Evolutionary conservation across 53 echinoderm and acorn worm genomes (phyloP), one percentile per base, ranked within the genome.

Genomic region (Echinometra lucunter): DNA sequence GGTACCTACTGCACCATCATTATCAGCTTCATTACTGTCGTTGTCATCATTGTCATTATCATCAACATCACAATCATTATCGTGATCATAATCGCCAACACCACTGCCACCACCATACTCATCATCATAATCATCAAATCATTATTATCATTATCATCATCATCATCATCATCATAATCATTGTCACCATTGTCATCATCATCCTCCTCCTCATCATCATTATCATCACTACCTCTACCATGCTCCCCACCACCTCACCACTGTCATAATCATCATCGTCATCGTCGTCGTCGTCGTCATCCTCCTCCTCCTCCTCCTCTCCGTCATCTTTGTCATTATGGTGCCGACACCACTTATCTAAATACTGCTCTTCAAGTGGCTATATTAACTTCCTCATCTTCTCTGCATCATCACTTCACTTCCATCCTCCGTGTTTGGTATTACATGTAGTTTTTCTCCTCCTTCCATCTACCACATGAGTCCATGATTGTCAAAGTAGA

Each of bases 121-220:
- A 44, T 85, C 45, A 85, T 44, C 30, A 72, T 5, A 12, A 82
- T 6, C 57, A 56, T 55, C 89, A 88, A 42, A 23, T 27, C 89
- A 88, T 44, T 27, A 82, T 44, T 57, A 88, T 88, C 57, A 53
- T 88, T 32, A 88, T 88, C 32, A 56, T 57, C 55, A 88, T 88
- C 88, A 88, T 88, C 57, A 88, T 88, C 57, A 88, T 56, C 89
- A 88, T 88, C 57, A 88, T 56, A 32, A 88, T 88, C 57, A 88
- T 55, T 57, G 57, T 57, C 89, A 88, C 56, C 56, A 55, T 55
- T 0, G 27, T 56, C 30, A 53, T 88, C 56, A 53, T 56, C 88
- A 53, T 56, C 57, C 19, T 88, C 56, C 18, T n/a, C 57, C 55
- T 88, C 56, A 30, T 88, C 9, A 27, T 1, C 42, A 81, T 81